Evolutionary conservation across 1,140 invertebrate species (phyloP).

Genomic region (Aphelinus certus): DNA sequence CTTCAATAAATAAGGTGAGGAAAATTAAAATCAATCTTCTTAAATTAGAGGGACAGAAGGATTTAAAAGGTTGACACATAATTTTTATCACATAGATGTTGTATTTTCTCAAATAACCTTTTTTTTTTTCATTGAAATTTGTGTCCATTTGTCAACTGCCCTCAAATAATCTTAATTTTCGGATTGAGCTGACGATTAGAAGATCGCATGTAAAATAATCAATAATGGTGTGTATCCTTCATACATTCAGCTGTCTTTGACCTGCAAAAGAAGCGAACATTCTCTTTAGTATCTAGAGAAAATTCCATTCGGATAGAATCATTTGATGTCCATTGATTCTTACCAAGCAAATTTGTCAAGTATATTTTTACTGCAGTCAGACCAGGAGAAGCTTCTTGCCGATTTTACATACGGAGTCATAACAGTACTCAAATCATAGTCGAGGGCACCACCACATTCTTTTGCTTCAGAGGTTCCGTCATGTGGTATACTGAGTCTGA

Average conservation of each 20-base stretch:
- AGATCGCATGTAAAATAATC: no score
- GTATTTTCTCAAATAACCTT: no score
- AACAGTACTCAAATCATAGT: not conserved
- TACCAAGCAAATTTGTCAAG: slow-evolving; percentile 15
- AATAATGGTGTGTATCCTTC: not conserved
- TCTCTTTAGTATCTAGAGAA: no score
- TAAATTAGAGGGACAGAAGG: no score
- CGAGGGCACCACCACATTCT: not conserved
- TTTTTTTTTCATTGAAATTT: no score
- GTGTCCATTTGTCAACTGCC: no score
- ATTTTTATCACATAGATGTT: no score
- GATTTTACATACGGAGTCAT: not conserved
- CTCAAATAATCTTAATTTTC: no score
- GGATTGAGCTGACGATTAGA: no score
- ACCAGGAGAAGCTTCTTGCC: slow-evolving; percentile 7
- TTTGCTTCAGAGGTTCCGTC: not conserved
- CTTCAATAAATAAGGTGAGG: no score
- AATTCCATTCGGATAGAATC: not conserved
- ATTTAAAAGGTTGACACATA: no score
- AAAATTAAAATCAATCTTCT: no score
- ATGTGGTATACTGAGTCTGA: slow-evolving; percentile 18
- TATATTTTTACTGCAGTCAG: slow-evolving; percentile 8
- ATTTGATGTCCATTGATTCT: not conserved
- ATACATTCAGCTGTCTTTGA: slow-evolving; percentile 7
- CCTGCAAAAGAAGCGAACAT: not conserved